Conservation (phyloP, 92 coral and sea anemone genomes). For the Zoanthus sociatus region DNA sequence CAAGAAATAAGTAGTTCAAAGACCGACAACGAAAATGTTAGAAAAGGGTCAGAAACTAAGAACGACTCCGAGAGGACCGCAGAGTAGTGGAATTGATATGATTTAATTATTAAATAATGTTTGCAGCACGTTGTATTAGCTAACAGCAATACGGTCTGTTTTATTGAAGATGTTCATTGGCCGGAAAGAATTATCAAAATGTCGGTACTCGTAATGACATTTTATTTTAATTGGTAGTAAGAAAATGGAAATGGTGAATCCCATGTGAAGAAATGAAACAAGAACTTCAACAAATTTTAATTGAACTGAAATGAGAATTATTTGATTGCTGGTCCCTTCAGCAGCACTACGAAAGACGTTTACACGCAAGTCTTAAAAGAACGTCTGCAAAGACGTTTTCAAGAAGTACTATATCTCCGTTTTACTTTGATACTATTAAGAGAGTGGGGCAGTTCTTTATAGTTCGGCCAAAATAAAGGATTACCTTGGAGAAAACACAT, state of each 20-base stretch:
- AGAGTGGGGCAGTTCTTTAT: background rate
- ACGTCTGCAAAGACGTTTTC: background rate
- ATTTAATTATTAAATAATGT: background rate
- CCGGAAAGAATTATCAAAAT: background rate
- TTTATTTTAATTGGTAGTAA: background rate
- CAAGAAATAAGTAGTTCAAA: background rate
- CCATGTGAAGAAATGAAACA: background rate
- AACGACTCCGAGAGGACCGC: constrained; percentile 24
- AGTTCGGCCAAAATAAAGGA: background rate
- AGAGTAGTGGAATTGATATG: background rate
- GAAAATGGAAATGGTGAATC: background rate
- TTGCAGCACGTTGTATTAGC: background rate
- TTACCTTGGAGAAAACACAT: too few species aligned
- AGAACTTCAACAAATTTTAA: background rate
- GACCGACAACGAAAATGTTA: background rate
- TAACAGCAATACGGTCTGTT: constrained; percentile 26
- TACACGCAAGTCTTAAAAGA: background rate
- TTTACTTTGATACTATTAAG: background rate
- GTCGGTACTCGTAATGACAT: background rate
- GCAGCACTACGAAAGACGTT: background rate
- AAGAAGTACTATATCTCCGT: background rate
- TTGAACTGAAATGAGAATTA: background rate
- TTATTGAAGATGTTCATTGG: background rate
- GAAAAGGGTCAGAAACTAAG: constrained; percentile 17
- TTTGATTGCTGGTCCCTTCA: background rate